phyloP scores from a whole-genome alignment of 2,113 vertebrate genomes.

The Microcebus murinus region DNA sequence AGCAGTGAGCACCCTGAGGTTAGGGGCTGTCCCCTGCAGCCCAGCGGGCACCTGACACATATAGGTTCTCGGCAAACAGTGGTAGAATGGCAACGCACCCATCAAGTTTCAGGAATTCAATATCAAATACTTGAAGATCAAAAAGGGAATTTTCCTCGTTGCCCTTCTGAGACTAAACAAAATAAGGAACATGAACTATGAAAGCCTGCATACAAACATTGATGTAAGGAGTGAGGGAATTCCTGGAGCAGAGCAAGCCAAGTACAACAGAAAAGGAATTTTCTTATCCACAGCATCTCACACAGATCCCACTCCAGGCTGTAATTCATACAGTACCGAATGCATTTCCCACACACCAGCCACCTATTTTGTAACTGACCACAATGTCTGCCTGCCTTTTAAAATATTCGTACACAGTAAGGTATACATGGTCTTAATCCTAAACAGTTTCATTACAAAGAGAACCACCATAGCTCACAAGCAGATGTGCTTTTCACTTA shows the following conservation, averaged over 20 bases:
- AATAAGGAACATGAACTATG: conserved; percentile 6
- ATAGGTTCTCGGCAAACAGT: not conserved
- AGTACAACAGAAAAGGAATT: conserved; percentile 39
- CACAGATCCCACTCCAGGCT: not conserved
- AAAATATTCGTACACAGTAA: not conserved
- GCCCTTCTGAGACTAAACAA: conserved; percentile 22
- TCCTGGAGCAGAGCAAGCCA: conserved; percentile 33
- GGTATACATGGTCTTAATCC: not conserved
- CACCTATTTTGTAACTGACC: not conserved
- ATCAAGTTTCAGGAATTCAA: conserved; percentile 49
- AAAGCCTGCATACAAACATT: not conserved
- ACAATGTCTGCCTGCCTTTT: not conserved
- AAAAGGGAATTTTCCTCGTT: not conserved
- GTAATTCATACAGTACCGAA: not conserved
- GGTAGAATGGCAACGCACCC: not conserved
- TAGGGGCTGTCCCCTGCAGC: not conserved
- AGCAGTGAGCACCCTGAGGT: not conserved
- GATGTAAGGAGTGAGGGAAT: not conserved
- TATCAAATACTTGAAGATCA: not conserved
- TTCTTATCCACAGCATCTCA: conserved; percentile 28
- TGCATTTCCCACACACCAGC: not conserved
- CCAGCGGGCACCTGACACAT: not conserved
- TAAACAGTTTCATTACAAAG: not conserved
- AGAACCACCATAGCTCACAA: not conserved
- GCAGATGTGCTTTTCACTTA: not conserved